Evolutionary conservation across 2,888 invertebrate genomes (phyloP), one percentile per base, ranked within the genome.

Genomic region (Orthonychiurus folsomi): DNA sequence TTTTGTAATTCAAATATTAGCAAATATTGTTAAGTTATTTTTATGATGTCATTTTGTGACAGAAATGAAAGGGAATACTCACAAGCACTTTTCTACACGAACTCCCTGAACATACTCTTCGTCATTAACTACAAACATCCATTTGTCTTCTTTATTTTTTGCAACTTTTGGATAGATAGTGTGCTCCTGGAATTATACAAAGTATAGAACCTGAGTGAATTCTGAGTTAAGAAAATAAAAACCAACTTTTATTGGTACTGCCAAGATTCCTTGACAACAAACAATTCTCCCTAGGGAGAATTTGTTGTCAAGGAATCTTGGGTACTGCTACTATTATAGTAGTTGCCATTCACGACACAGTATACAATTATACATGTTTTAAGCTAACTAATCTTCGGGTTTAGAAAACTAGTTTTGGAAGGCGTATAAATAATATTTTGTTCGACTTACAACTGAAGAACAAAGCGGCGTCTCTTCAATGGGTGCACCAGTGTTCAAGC

Each of bases 11-110:
- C 57, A 56, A 56, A 61, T 57, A 47, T 23, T 15, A 27, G 37
- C 26, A 3, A n/a, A 47, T 26, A 56, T 20, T 55, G 20, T 56
- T 5, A 28, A 12, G 47, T 23, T 26, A 2, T 25, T 20, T 60
- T 47, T 23, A 3, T 26, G 50, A 2, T 21, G 52, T 5, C 52
- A 52, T 23, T 18, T 21, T 9, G 24, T 24, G 21, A n/a, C 3
- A 3, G 27, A 57, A 57, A 28, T 12, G 18, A 52, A 52, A 54
- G 27, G 18, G 21, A 50, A 52, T 60, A 82, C 85, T 83, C 77
- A 88, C 88, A 76, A 66, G 80, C 91, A 91, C 65, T 82, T 81
- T 77, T 90, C 89, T 0, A 87, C 82, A 54, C 84, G 81, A 54
- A 89, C 83, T 21, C 85, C 86, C 76, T 91, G 91, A 18, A 83